Evolutionary conservation across 1,140 invertebrate genomes (phyloP).

Genomic region (Orius insidiosus): DNA sequence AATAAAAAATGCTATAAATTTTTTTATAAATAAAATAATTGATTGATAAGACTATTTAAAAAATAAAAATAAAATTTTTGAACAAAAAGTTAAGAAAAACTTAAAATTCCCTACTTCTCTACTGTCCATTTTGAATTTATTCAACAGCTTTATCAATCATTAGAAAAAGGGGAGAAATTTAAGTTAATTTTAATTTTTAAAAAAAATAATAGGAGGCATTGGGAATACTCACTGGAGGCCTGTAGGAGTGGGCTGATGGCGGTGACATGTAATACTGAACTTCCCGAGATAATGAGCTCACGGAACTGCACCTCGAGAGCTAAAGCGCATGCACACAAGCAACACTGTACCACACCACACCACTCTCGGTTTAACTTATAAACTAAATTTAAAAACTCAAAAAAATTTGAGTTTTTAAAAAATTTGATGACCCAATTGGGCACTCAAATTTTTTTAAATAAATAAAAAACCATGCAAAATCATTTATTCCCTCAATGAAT

Average conservation of each 20-base stretch:
- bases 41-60: too few species aligned
- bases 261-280: slow-evolving; percentile 36
- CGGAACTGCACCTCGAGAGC: slow-evolving; percentile 42
- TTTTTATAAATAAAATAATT: too few species aligned
- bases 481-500: slow-evolving; percentile 2
- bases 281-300: slow-evolving; percentile 41
- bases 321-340: slow-evolving; percentile 32
- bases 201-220: background rate
- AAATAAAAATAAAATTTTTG: too few species aligned
- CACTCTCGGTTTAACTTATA: slow-evolving; percentile 5
- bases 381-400: background rate
- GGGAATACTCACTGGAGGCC: slow-evolving; percentile 15
- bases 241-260: slow-evolving; percentile 21
- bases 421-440: too few species aligned
- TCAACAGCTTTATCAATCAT: too few species aligned
- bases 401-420: too few species aligned
- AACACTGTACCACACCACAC: slow-evolving; percentile 11
- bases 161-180: too few species aligned
- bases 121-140: too few species aligned
- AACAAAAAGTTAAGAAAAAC: too few species aligned
- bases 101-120: too few species aligned
- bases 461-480: background rate
- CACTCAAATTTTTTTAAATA: background rate
- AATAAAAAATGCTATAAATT: too few species aligned
- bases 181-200: background rate